phyloP scores from a whole-genome alignment of 2,113 vertebrate genomes.

The Erinaceus europaeus region DNA sequence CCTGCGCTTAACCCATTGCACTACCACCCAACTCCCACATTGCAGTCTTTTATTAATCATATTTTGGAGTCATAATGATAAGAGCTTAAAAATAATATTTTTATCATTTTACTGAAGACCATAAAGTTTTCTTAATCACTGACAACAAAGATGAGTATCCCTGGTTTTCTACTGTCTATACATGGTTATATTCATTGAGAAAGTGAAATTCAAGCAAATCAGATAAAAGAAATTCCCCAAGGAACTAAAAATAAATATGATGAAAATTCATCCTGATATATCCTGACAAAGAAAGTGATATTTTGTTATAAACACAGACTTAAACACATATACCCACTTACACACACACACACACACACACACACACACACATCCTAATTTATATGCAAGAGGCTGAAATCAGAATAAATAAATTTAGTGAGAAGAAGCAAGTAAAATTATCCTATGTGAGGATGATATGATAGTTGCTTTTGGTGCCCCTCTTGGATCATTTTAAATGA shows the following conservation, averaged over 20 bases:
- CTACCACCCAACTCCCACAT: too few species aligned
- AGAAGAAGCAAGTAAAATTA: neutral
- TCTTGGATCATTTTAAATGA: neutral
- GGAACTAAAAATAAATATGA: neutral
- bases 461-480: neutral
- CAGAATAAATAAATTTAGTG: neutral
- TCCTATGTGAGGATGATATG: neutral
- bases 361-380: neutral
- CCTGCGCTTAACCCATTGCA: too few species aligned
- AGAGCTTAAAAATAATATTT: neutral
- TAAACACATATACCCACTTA: neutral
- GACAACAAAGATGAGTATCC: neutral
- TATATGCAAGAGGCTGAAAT: neutral
- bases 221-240: neutral
- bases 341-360: neutral
- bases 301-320: neutral
- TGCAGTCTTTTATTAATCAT: neutral
- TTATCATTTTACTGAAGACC: neutral
- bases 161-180: neutral
- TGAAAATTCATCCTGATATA: neutral
- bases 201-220: neutral
- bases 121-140: neutral
- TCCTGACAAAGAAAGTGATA: neutral
- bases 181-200: neutral
- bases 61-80: neutral